phyloP scores from a whole-genome alignment of 2,888 invertebrate species.

The Eucriotettix oculatus region DNA sequence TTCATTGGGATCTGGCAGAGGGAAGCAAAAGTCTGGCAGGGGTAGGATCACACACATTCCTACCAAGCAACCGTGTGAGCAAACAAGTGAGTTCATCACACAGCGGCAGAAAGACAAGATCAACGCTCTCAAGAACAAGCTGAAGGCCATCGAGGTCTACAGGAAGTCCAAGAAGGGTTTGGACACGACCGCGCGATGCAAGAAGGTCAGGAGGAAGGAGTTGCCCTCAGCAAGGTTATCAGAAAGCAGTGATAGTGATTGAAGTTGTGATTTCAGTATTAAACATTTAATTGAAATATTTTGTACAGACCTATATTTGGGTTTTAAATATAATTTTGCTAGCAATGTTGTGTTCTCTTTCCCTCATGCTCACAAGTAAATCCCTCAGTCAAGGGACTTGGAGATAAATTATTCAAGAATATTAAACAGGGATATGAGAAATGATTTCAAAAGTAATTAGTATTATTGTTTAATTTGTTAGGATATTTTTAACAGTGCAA shows the following conservation, averaged over 20 bases:
- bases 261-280: neutral
- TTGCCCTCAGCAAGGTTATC: constrained; percentile 41
- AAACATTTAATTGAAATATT: too few species aligned
- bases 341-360: too few species aligned
- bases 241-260: constrained; percentile 35
- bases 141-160: constrained; percentile 58
- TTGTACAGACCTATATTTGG: too few species aligned
- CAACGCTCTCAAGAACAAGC: constrained; percentile 45
- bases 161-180: constrained; percentile 48
- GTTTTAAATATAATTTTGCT: too few species aligned
- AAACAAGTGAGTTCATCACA: constrained; percentile 45
- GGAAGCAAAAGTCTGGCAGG: constrained; percentile 4
- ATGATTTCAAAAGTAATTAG: too few species aligned
- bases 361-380: too few species aligned
- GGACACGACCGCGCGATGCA: constrained; percentile 32
- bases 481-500: too few species aligned
- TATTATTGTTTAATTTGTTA: too few species aligned
- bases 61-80: constrained; percentile 19
- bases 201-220: constrained; percentile 18
- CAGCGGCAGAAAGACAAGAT: constrained; percentile 52
- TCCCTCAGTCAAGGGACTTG: too few species aligned
- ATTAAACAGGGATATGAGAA: too few species aligned
- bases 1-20: neutral
- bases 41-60: neutral
- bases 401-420: too few species aligned